Evolutionary conservation across 2,888 invertebrate genomes (phyloP).

Genomic region (Heterodera filipjevi): DNA sequence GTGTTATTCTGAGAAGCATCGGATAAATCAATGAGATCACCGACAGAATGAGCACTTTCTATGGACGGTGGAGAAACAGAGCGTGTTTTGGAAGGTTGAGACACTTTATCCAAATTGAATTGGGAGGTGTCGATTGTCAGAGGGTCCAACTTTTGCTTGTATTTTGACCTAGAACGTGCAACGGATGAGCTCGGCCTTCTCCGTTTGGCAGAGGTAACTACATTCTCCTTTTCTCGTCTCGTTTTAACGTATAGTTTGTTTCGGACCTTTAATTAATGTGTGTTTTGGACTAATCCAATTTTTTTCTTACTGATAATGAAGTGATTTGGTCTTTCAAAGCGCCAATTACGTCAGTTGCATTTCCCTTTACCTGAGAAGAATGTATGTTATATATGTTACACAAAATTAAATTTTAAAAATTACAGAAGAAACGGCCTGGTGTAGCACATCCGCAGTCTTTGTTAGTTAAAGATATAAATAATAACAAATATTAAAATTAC

Average conservation of each 20-base stretch:
- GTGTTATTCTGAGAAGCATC: conserved; percentile 21
- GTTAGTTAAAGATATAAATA: conserved; percentile 13
- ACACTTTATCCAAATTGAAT: conserved; percentile 32
- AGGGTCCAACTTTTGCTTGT: conserved; percentile 33
- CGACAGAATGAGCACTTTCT: conserved; percentile 30
- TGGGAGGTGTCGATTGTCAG: conserved; percentile 32
- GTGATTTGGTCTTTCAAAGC: conserved; percentile 42
- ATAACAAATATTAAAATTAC: background rate
- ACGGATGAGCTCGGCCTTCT: conserved; percentile 10
- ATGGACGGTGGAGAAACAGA: conserved; percentile 10
- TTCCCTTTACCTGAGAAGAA: conserved; percentile 37
- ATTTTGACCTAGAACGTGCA: background rate
- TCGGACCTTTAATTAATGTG: conserved; percentile 6
- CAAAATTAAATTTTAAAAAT: background rate
- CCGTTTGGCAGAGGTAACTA: background rate
- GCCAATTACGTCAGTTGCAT: conserved; percentile 41
- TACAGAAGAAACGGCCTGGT: conserved; percentile 39
- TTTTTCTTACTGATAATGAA: conserved; percentile 32
- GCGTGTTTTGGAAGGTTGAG: background rate
- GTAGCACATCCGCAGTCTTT: conserved; percentile 35
- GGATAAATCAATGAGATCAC: conserved; percentile 41
- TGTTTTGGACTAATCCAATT: background rate
- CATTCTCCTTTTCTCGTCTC: background rate
- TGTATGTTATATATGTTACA: background rate
- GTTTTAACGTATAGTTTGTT: conserved; percentile 7